Percentiles rank a stretch among this genome's conserved stretches.
phyloP scores from a whole-genome alignment of 2,113 vertebrate species.

The Narcine bancroftii region DNA sequence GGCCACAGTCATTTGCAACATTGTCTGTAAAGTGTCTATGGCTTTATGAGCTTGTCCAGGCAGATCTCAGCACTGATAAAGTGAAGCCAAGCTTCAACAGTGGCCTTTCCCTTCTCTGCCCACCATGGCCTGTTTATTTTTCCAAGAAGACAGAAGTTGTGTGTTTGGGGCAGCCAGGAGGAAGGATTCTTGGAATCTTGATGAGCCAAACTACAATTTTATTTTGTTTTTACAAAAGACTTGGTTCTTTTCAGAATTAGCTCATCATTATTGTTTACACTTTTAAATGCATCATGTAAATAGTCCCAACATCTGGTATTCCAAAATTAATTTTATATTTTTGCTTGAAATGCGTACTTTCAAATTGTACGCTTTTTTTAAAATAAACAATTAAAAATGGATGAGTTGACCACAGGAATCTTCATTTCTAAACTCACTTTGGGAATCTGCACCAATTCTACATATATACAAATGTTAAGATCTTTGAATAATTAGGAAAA shows the following conservation, averaged over 20 bases:
- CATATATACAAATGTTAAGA: no score
- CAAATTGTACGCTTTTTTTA: slow-evolving; percentile 1
- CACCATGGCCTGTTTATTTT: neutral
- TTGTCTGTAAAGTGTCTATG: no score
- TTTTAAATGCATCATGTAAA: slow-evolving; percentile 3
- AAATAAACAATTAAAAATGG: slow-evolving; percentile 6
- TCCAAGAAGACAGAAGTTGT: neutral
- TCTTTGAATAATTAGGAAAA: no score
- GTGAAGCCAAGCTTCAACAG: neutral
- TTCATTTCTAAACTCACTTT: no score
- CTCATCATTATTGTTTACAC: neutral
- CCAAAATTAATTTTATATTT: neutral
- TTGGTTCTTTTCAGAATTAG: neutral
- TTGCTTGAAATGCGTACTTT: slow-evolving; percentile 10
- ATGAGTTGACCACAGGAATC: neutral
- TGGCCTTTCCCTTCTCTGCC: neutral
- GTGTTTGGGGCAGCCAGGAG: no score
- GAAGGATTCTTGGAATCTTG: neutral
- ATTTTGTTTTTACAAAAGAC: neutral
- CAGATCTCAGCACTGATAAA: neutral
- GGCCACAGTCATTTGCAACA: no score
- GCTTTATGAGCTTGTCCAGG: no score
- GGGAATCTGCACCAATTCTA: no score
- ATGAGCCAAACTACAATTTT: neutral
- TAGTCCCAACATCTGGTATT: neutral